Evolutionary conservation across 2,113 vertebrate genomes (phyloP).

Genomic region (Castor canadensis): DNA sequence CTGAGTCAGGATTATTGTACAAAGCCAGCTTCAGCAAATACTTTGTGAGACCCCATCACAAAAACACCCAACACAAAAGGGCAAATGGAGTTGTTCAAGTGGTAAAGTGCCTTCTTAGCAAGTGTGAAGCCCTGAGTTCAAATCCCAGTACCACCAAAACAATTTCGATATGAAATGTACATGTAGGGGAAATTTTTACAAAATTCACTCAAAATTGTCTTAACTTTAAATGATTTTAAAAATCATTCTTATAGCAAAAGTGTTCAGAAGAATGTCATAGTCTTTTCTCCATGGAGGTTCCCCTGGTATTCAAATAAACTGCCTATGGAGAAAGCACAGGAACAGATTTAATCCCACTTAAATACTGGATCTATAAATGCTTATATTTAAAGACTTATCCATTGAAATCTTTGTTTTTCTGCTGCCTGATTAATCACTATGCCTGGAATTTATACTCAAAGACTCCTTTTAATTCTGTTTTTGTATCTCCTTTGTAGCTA

Average conservation of each 20-base stretch:
- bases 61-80: no score
- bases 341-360: neutral
- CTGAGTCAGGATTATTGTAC: neutral
- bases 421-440: neutral
- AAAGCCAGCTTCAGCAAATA: no score
- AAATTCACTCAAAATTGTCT: neutral
- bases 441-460: neutral
- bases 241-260: neutral
- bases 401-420: neutral
- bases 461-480: constrained; percentile 35
- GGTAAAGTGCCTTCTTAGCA: no score
- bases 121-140: no score
- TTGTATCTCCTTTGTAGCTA: constrained; percentile 15
- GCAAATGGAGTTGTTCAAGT: no score
- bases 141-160: no score
- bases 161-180: no score
- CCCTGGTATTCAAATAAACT: neutral
- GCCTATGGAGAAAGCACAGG: neutral
- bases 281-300: neutral
- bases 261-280: neutral
- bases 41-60: no score
- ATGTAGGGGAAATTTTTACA: neutral
- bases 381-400: neutral
- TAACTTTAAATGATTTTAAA: constrained; percentile 31
- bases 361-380: neutral